Base-by-base conservation (phyloP, 2,888 invertebrate genomes). In the Drosophila leonis region DNA sequence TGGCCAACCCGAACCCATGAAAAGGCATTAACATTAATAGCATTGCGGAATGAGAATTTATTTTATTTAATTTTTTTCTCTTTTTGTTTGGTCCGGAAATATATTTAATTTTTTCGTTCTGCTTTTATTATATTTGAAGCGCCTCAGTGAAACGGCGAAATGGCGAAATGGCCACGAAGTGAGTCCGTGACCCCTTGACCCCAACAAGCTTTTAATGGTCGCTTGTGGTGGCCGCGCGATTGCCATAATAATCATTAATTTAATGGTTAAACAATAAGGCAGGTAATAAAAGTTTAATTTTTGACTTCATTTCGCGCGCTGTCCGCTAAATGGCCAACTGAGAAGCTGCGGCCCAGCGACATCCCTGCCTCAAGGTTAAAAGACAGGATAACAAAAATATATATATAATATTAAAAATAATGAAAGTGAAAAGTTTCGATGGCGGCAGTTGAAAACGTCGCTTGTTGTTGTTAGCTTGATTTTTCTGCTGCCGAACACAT, bases 201-300 rank as follows among this genome's bases (percentile, higher is more conserved):
- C 52, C 61, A 10, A 48, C 52, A 46, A 18, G 49, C 52, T 49
- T 79, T 87, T 85, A 81, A 85, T 85, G 88, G 81, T 64, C 78
- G 73, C 75, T 88, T 88, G 84, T 79, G 84, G 83, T 76, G 59
- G 79, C 54, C 65, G 33, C 52, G 66, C 79, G 76, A 87, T 89
- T 88, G 89, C 89, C 84, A 78, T 89, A 89, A 88, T 88, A 89
- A 90, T 84, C 88, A 90, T 88, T 88, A 88, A 86, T 88, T 88
- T 90, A 75, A 88, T 90, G 82, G 81, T 79, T 83, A 88, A 90
- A 88, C 90, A 88, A 88, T 88, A 88, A 88, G 83, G 90, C 86
- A 88, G 87, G 85, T 83, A 85, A 89, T 89, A 88, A 88, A 88
- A 89, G 83, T 89, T 87, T 82, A 78, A 80, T 80, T 82, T 87